Conservation (phyloP, 2,888 invertebrate species). For the Ormia ochracea region DNA sequence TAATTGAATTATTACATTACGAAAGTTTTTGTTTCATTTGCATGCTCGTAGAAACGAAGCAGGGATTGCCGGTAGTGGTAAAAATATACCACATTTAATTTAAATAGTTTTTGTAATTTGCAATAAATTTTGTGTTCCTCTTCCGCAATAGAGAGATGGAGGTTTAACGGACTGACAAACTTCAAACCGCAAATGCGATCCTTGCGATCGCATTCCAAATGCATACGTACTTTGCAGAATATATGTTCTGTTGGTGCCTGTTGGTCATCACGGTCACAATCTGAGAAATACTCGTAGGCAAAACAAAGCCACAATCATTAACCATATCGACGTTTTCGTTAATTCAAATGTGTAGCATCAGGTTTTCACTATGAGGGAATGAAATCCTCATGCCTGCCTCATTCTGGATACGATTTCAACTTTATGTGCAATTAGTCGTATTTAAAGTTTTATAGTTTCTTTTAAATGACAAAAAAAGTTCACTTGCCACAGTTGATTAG, state of each 20-base stretch:
- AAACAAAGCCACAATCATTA: constrained; percentile 8
- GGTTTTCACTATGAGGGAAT: neutral
- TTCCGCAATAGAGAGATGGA: neutral
- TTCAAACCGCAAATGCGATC: constrained; percentile 61
- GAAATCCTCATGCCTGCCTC: neutral
- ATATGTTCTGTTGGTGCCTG: neutral
- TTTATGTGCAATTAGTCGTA: neutral
- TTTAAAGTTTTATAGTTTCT: neutral
- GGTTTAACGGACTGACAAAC: constrained; percentile 57
- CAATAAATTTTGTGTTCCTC: constrained; percentile 26
- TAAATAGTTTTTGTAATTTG: constrained; percentile 44
- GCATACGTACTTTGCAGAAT: neutral
- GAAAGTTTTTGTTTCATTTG: constrained; percentile 13
- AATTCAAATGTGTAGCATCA: neutral
- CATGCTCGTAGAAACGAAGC: neutral
- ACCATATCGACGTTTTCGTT: constrained; percentile 14
- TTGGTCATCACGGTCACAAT: constrained; percentile 24
- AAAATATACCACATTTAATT: constrained; percentile 28
- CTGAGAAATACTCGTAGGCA: neutral
- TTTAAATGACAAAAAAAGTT: neutral
- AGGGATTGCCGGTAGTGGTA: constrained; percentile 11
- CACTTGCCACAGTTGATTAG: neutral
- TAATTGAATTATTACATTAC: constrained; percentile 57
- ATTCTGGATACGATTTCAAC: too few species aligned
- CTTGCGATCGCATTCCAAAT: neutral